phyloP scores from a whole-genome alignment of 2,888 invertebrate genomes.

The Plutella xylostella region DNA sequence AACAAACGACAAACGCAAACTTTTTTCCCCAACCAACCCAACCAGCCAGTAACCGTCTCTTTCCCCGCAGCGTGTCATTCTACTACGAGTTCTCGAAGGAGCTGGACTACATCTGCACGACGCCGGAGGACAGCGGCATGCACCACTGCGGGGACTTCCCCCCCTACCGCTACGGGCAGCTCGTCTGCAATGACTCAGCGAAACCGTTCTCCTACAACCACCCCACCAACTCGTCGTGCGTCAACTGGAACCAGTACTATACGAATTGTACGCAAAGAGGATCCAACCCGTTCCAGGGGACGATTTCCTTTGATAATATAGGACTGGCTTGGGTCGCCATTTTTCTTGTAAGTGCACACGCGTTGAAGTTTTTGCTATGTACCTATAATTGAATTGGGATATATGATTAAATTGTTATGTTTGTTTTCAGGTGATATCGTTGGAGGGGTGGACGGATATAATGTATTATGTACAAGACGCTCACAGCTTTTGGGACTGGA shows the following conservation, averaged over 20 bases:
- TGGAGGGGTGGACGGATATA: constrained; percentile 99
- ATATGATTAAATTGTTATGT: too few species aligned
- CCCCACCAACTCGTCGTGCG: constrained; percentile 83
- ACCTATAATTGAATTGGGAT: too few species aligned
- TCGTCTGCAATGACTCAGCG: constrained; percentile 83
- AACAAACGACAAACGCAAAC: too few species aligned
- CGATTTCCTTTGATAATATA: constrained; percentile 99
- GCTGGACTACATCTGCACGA: constrained; percentile 97
- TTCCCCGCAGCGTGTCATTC: constrained; percentile 75
- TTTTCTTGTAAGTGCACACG: constrained; percentile 92
- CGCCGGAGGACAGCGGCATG: constrained; percentile 94
- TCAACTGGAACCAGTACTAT: constrained; percentile 99
- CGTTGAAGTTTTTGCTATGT: too few species aligned
- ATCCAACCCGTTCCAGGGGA: constrained; percentile 97
- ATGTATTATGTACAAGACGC: constrained; percentile 99
- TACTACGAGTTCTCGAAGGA: constrained; percentile 91
- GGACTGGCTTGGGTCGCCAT: constrained; percentile 99
- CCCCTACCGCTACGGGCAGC: constrained; percentile 78
- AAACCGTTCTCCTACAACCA: constrained; percentile 70
- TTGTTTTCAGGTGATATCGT: constrained; percentile 96
- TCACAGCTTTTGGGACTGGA: constrained; percentile 99
- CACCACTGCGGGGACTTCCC: constrained; percentile 89
- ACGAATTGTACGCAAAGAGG: constrained; percentile 93
- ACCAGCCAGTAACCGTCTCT: constrained; percentile 14
- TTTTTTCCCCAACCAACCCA: too few species aligned